phyloP scores from a whole-genome alignment of 2,888 invertebrate genomes.

The Drosophila infuscata region DNA sequence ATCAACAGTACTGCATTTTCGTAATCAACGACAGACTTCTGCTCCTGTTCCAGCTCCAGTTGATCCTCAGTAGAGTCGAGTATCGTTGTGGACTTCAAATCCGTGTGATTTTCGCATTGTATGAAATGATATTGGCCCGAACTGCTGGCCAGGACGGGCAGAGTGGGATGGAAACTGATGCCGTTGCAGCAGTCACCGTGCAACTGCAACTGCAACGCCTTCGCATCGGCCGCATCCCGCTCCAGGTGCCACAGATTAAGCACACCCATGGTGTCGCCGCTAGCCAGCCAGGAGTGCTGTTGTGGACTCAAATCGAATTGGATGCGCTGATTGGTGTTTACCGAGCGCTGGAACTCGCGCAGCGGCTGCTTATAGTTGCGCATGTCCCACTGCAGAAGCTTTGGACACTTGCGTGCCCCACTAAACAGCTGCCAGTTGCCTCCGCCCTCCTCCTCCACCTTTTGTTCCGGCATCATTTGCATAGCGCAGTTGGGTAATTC shows the following conservation, averaged over 20 bases:
- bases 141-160: too few species aligned
- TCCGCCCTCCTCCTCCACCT: neutral
- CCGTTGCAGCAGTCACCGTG: too few species aligned
- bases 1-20: slow-evolving; percentile 82
- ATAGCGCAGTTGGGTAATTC: too few species aligned
- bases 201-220: slow-evolving; percentile 85
- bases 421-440: slow-evolving; percentile 89
- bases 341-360: slow-evolving; percentile 86
- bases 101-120: slow-evolving; percentile 4
- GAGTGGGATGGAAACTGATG: too few species aligned
- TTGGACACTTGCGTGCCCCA: slow-evolving; percentile 93
- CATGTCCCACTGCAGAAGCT: slow-evolving; percentile 96
- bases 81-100: slow-evolving; percentile 1
- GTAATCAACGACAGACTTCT: slow-evolving; percentile 62
- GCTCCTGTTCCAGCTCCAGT: neutral
- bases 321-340: slow-evolving; percentile 95
- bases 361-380: slow-evolving; percentile 88
- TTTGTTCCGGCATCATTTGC: slow-evolving; percentile 86
- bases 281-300: too few species aligned
- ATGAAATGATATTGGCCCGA: slow-evolving; percentile 86
- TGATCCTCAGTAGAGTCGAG: neutral
- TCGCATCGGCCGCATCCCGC: neutral
- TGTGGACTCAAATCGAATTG: too few species aligned
- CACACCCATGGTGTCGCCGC: too few species aligned
- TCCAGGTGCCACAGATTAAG: slow-evolving; percentile 89